Conservation (phyloP, 2,797 vertebrate species). For the Spea hammondii region DNA sequence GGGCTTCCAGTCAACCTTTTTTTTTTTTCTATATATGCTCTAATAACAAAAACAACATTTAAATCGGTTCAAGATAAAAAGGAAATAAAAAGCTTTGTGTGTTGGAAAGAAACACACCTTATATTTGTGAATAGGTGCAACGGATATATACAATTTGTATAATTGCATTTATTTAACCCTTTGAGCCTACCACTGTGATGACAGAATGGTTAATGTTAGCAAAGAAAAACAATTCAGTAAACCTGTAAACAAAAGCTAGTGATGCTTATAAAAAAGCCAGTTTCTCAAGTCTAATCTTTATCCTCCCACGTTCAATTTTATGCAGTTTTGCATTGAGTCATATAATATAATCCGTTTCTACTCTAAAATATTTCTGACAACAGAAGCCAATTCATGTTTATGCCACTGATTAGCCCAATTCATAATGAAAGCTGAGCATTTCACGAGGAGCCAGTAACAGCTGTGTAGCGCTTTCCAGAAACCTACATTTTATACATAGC, state of each 20-base stretch:
- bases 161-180: no score
- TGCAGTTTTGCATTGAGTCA: constrained; percentile 45
- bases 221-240: not conserved
- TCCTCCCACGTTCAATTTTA: constrained; percentile 46
- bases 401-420: constrained; percentile 56
- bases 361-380: constrained; percentile 55
- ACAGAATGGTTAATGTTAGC: not conserved
- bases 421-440: constrained; percentile 51
- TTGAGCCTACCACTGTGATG: no score
- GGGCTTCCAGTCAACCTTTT: no score
- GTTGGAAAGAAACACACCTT: no score
- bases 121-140: no score
- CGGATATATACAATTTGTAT: no score
- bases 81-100: no score
- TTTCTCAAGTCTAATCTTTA: constrained; percentile 37
- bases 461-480: constrained; percentile 53
- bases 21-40: no score
- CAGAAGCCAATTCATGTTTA: constrained; percentile 52
- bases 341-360: constrained; percentile 19
- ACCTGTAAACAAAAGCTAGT: constrained; percentile 32
- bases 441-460: constrained; percentile 54
- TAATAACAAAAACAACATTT: no score
- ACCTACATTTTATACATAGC: constrained; percentile 52
- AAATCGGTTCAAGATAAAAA: no score
- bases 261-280: constrained; percentile 33